Conservation (phyloP, 2,797 vertebrate genomes). For the Oryzias dopingdopingensis region DNA sequence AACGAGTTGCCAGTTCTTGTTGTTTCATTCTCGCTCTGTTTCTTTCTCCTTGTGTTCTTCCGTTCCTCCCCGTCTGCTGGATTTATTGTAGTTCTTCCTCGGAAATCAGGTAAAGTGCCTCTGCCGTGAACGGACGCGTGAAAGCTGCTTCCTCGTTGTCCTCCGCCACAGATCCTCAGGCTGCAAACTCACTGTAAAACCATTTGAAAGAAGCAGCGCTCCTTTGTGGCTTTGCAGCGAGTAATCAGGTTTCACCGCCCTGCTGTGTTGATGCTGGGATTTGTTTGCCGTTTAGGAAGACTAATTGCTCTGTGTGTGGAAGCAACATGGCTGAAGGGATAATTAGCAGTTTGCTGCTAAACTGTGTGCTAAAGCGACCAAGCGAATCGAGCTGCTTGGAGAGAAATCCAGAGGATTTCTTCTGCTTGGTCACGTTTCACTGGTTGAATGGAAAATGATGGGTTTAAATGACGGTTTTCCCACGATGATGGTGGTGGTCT, state of each 20-base stretch:
- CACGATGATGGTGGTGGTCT: neutral
- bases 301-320: constrained; percentile 47
- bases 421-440: constrained; percentile 28
- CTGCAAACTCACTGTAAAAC: neutral
- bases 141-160: constrained; percentile 61
- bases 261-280: constrained; percentile 55
- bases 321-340: constrained; percentile 48
- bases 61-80: constrained; percentile 73
- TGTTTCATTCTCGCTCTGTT: constrained; percentile 71
- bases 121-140: constrained; percentile 53
- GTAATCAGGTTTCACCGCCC: constrained; percentile 67
- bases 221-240: constrained; percentile 39
- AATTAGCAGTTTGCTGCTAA: constrained; percentile 54
- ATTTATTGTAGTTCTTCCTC: constrained; percentile 98
- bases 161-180: constrained; percentile 9
- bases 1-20: neutral
- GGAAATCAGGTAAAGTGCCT: constrained; percentile 98
- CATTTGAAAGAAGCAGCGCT: constrained; percentile 9
- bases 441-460: constrained; percentile 2
- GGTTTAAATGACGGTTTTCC: constrained; percentile 16
- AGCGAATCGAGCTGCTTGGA: constrained; percentile 47
- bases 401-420: constrained; percentile 18
- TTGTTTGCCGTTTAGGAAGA: constrained; percentile 58
- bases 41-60: constrained; percentile 70
- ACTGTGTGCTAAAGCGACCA: constrained; percentile 38